These are phyloP conservation scores for Carcina quercana DNA, from an alignment of 2,888 invertebrate species.

Conservation along the genomic window DNA sequence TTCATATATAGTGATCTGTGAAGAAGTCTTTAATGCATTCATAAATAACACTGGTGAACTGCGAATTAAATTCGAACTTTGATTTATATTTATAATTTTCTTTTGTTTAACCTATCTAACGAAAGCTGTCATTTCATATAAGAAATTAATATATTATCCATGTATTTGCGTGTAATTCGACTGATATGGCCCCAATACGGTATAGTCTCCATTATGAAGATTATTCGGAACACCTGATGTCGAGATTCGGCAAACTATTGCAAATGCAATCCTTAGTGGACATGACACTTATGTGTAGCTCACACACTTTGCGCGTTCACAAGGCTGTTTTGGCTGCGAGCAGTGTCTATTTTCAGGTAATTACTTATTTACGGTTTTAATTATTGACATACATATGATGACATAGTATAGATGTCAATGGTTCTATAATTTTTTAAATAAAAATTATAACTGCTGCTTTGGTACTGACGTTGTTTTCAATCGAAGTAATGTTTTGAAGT, in stretches of 20 bases:
- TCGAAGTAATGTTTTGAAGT: too few relatives aligned
- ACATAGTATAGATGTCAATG: background rate
- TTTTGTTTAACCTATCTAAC: constrained; percentile 25
- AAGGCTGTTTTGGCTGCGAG: constrained; percentile 83
- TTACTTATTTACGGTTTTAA: constrained; percentile 5
- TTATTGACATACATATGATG: too few relatives aligned
- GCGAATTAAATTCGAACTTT: too few relatives aligned
- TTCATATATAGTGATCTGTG: too few relatives aligned
- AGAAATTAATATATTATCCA: constrained; percentile 3
- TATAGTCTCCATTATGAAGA: constrained; percentile 81
- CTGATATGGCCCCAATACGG: constrained; percentile 65
- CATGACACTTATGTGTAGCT: constrained; percentile 83
- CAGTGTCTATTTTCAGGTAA: constrained; percentile 83
- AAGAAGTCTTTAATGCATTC: too few relatives aligned
- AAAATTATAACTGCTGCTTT: too few relatives aligned
- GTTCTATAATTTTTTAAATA: too few relatives aligned
- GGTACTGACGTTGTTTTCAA: too few relatives aligned
- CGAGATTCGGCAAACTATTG: constrained; percentile 80
- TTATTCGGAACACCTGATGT: constrained; percentile 79
- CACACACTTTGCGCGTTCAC: constrained; percentile 82
- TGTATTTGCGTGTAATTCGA: constrained; percentile 6
- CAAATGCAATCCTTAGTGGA: constrained; percentile 84
- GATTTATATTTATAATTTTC: too few relatives aligned
- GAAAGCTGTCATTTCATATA: constrained; percentile 12
- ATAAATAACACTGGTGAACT: too few relatives aligned